phyloP scores from a whole-genome alignment of 2,888 invertebrate genomes.

The Drosophila mimica region DNA sequence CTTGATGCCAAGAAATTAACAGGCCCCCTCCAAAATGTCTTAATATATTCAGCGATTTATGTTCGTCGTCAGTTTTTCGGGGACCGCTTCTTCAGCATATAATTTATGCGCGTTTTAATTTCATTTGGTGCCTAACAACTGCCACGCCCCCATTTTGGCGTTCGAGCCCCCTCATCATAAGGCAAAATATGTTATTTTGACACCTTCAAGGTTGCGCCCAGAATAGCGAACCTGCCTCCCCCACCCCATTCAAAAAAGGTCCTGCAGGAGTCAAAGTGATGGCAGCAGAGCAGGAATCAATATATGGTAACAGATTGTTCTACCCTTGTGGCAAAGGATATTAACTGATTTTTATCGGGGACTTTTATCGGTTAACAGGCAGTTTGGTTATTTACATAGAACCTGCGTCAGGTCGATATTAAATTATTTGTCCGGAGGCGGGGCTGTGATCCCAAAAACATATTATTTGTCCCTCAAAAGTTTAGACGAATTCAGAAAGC shows the following conservation, averaged over 20 bases:
- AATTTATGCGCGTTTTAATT: slow-evolving; percentile 81
- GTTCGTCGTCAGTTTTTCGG: slow-evolving; percentile 35
- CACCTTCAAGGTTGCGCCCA: slow-evolving; percentile 78
- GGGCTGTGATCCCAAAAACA: background rate
- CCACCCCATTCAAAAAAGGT: background rate
- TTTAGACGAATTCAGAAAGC: background rate
- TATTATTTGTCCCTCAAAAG: background rate
- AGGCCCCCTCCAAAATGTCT: slow-evolving; percentile 63
- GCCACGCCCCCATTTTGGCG: slow-evolving; percentile 69
- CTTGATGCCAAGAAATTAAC: slow-evolving; percentile 58
- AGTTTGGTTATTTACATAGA: slow-evolving; percentile 17
- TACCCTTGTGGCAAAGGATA: slow-evolving; percentile 42
- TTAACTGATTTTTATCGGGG: slow-evolving; percentile 30
- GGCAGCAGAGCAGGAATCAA: slow-evolving; percentile 45
- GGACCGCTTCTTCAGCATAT: slow-evolving; percentile 49
- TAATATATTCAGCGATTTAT: slow-evolving; percentile 75
- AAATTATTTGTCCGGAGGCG: slow-evolving; percentile 20
- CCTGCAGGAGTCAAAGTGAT: slow-evolving; percentile 7
- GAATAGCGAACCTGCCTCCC: slow-evolving; percentile 6
- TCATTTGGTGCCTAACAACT: slow-evolving; percentile 77
- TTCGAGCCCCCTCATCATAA: background rate
- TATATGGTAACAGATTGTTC: slow-evolving; percentile 54
- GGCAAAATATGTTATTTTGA: slow-evolving; percentile 76
- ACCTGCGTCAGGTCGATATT: slow-evolving; percentile 4
- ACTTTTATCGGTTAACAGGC: slow-evolving; percentile 5